Conservation (phyloP, 2,113 vertebrate species). For the Malurus elegans region DNA sequence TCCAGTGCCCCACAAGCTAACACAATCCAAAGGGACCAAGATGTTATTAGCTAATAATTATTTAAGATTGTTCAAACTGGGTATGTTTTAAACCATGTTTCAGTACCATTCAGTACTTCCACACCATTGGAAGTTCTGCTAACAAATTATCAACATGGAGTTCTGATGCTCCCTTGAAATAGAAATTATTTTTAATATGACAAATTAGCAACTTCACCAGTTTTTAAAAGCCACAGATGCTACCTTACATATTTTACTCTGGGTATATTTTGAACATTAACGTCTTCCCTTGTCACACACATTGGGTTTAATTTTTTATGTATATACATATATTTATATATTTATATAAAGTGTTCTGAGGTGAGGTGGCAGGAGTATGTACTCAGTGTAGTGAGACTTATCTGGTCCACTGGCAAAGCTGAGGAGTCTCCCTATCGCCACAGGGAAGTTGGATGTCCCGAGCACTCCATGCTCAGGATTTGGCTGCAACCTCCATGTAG, state of each 20-base stretch:
- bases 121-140: neutral
- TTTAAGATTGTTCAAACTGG: neutral
- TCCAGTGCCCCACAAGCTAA: neutral
- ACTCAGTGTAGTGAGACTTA: neutral
- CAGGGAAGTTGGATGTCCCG: neutral
- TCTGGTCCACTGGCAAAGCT: neutral
- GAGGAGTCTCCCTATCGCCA: neutral
- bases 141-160: neutral
- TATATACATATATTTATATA: neutral
- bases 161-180: neutral
- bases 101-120: neutral
- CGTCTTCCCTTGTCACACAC: neutral
- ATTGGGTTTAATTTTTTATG: neutral
- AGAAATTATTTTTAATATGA: neutral
- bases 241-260: neutral
- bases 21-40: neutral
- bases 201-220: rapidly evolving
- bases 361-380: neutral
- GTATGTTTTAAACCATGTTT: neutral
- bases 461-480: rapidly evolving
- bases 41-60: neutral
- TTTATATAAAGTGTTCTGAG: neutral
- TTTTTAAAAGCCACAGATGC: neutral
- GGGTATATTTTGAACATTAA: neutral
- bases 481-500: neutral